Percentiles rank a stretch among this genome's conserved stretches.
These are phyloP conservation scores for Morphnarchus princeps DNA, from an alignment of 2,113 vertebrate species.

Conservation along the genomic window DNA sequence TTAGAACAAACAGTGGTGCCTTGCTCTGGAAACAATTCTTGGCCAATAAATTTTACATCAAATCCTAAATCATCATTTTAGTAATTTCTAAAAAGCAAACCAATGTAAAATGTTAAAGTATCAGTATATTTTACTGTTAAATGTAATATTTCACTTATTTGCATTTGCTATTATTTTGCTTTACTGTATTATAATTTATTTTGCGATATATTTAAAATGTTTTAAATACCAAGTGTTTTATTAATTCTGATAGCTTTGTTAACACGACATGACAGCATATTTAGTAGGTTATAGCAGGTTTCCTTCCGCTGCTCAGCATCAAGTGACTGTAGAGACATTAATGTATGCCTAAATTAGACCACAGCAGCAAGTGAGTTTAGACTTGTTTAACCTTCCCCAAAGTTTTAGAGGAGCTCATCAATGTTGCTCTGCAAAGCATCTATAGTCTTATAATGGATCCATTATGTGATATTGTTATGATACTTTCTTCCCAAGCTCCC, in stretches of 20 bases:
- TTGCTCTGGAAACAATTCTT: not conserved
- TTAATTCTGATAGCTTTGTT: not conserved
- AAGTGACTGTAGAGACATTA: not conserved
- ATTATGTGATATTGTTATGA: not conserved
- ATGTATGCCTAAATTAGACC: not conserved
- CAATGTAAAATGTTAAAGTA: not conserved
- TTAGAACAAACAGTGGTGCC: not conserved
- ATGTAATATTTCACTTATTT: not conserved
- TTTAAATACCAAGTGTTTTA: not conserved
- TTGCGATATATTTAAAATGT: not conserved
- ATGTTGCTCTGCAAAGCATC: not conserved
- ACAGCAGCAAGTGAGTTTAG: not conserved
- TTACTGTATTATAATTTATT: not conserved
- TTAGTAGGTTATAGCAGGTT: not conserved
- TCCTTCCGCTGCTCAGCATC: not conserved
- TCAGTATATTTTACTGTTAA: not conserved
- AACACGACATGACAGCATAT: fast-evolving
- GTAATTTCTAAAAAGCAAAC: not conserved
- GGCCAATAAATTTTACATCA: not conserved
- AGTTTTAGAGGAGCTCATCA: constrained; percentile 1
- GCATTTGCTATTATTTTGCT: not conserved
- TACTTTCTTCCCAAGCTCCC: not conserved
- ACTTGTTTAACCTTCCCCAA: not conserved
- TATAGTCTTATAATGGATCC: not conserved
- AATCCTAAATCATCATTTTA: not conserved